These are phyloP conservation scores for Candoia aspera DNA, from an alignment of 2,113 vertebrate genomes.

Conservation along the genomic window DNA sequence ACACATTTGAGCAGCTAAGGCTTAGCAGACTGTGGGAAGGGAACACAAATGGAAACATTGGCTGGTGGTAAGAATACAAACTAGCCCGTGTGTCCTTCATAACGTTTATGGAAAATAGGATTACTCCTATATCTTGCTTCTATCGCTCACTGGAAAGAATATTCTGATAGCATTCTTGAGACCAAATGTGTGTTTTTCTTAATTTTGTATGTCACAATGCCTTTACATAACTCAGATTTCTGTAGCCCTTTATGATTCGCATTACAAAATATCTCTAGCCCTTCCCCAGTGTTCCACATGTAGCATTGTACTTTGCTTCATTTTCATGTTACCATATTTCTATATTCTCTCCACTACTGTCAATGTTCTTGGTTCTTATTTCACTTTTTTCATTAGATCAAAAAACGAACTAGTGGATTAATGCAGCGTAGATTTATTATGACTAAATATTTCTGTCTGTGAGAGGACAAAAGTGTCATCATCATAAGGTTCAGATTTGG, in stretches of 20 bases:
- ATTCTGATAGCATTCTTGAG: not conserved
- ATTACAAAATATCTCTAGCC: conserved; percentile 7
- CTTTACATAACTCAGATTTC: conserved; percentile 29
- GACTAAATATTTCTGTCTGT: conserved; percentile 64
- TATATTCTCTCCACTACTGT: not conserved
- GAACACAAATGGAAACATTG: not conserved
- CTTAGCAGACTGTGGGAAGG: not conserved
- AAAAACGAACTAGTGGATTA: conserved; percentile 62
- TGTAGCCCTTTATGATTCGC: conserved; percentile 37
- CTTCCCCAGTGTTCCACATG: conserved; percentile 1
- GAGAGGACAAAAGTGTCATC: conserved; percentile 54
- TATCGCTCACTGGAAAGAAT: not conserved
- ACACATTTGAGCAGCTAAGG: conserved; percentile 48
- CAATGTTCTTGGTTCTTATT: not conserved
- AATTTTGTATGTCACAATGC: not conserved
- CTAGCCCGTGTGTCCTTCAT: not conserved
- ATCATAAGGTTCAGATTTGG: conserved; percentile 53
- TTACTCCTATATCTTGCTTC: not conserved
- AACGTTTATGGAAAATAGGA: not conserved
- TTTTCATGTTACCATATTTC: conserved; percentile 38
- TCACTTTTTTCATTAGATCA: conserved; percentile 41
- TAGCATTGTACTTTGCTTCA: conserved; percentile 33
- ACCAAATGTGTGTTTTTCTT: conserved; percentile 17
- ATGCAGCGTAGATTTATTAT: conserved; percentile 50
- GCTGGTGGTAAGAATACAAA: not conserved